Base-by-base conservation (phyloP, 1,140 invertebrate genomes). In the Saxidomus purpurata region DNA sequence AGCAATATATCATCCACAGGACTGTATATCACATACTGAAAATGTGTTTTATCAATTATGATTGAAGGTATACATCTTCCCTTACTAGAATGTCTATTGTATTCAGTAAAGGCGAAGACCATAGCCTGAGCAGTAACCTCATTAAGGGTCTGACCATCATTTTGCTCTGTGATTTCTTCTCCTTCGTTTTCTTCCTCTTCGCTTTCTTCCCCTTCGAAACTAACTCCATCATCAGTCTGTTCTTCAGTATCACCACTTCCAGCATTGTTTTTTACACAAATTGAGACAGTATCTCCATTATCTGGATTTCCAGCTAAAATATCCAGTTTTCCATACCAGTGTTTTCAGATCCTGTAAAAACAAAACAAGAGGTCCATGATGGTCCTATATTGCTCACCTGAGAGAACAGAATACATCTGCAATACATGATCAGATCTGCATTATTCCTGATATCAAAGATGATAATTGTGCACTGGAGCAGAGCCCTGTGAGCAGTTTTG, bases 311-410 rank as follows among this genome's bases (percentile, higher is more conserved):
- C 59, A 28, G 59, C 59, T 63, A 63, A n/a, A 63, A 63, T 15
- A 63, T 63, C 59, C 59, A 63, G 59, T 28, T 63, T 25, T 63
- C 59, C 59, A 63, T 63, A 63, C 59, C 59, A 63, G n/a, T 63
- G 59, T 63, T 63, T 63, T 63, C 59, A 63, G 59, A 63, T 63
- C 59, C 59, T 63, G 59, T n/a, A 63, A 63, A 19, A 55, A 22
- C 11, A 55, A 55, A 63, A 63, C 25, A 28, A 63, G 4, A 8
- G 15, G 43, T 4, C 43, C 43, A 43, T 15, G 43, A 4, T 43
- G 4, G 15, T 15, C 43, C 15, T 43, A 43, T 8, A 43, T 43
- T 43, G 43, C 43, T 43, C 15, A 43, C 15, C 6, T 43, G 43
- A 43, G n/a, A n/a, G n/a, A n/a, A n/a, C n/a, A n/a, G n/a, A n/a